Evolutionary conservation across 1,140 invertebrate genomes (phyloP).

Genomic region (Pristionchus pacificus): DNA sequence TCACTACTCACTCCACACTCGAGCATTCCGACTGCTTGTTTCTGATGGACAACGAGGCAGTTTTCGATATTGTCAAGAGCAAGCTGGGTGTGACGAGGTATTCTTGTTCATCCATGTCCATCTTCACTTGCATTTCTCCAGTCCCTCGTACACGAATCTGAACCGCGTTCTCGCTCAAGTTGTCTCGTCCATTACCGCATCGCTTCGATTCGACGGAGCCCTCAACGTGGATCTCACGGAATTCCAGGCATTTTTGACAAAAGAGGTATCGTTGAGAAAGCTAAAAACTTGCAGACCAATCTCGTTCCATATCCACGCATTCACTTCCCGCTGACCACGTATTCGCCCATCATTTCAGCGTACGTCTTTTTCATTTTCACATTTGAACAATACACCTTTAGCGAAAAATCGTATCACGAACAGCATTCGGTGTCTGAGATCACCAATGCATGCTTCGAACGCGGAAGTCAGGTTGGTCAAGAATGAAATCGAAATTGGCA

Average conservation of each 20-base stretch:
- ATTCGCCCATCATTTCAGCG: conserved; percentile 61
- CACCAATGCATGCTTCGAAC: conserved; percentile 79
- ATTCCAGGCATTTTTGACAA: conserved; percentile 66
- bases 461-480: conserved; percentile 79
- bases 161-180: conserved; percentile 77
- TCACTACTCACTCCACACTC: conserved; percentile 66
- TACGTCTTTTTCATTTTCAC: background rate
- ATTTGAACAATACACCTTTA: no score
- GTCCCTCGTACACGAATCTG: conserved; percentile 74
- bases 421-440: conserved; percentile 77
- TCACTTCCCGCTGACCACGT: conserved; percentile 63
- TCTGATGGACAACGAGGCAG: conserved; percentile 74
- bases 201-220: conserved; percentile 77
- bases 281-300: conserved; percentile 35
- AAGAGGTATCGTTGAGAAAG: background rate
- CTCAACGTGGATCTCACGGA: conserved; percentile 80
- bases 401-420: conserved; percentile 80
- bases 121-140: conserved; percentile 60
- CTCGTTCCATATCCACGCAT: conserved; percentile 67
- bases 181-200: conserved; percentile 77
- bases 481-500: background rate
- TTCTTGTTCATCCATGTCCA: background rate
- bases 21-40: conserved; percentile 49
- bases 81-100: conserved; percentile 65
- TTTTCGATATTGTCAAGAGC: conserved; percentile 84